These are phyloP conservation scores for Drosophila ogumai DNA, from an alignment of 1,140 invertebrate genomes.

Conservation along the genomic window DNA sequence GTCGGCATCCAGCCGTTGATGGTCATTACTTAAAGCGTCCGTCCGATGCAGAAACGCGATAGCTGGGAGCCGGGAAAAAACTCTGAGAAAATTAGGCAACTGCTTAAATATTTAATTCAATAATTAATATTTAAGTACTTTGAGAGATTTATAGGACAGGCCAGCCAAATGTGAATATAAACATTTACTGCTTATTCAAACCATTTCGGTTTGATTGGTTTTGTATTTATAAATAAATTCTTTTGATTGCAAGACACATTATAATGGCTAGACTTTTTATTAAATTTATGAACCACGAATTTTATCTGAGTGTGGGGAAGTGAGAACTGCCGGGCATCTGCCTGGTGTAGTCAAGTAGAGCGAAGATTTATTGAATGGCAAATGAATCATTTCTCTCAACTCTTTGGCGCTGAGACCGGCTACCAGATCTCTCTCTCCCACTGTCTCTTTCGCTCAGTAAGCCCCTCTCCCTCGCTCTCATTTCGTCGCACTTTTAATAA, in stretches of 20 bases:
- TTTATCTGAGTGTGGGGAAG: conserved; percentile 20
- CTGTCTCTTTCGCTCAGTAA: background rate
- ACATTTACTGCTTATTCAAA: background rate
- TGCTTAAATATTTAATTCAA: background rate
- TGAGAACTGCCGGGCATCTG: conserved; percentile 52
- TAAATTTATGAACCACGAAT: background rate
- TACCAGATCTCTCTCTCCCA: background rate
- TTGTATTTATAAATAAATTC: background rate
- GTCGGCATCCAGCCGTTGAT: conserved; percentile 52
- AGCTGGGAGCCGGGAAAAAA: conserved; percentile 23
- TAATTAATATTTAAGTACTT: background rate
- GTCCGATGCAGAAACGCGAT: conserved; percentile 58
- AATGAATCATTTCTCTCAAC: conserved; percentile 69
- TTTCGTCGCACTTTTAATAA: conserved; percentile 75
- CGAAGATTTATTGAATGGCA: conserved; percentile 79
- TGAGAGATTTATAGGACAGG: background rate
- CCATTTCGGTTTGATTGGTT: background rate
- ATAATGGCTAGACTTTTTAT: background rate
- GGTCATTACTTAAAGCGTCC: conserved; percentile 75
- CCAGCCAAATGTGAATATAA: background rate
- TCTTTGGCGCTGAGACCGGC: conserved; percentile 52
- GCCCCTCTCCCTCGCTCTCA: background rate
- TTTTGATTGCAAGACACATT: background rate
- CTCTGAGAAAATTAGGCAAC: conserved; percentile 6
- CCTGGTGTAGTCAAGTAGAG: conserved; percentile 46